phyloP scores from a whole-genome alignment of 2,888 invertebrate species.

The Drosophila kambysellisi region DNA sequence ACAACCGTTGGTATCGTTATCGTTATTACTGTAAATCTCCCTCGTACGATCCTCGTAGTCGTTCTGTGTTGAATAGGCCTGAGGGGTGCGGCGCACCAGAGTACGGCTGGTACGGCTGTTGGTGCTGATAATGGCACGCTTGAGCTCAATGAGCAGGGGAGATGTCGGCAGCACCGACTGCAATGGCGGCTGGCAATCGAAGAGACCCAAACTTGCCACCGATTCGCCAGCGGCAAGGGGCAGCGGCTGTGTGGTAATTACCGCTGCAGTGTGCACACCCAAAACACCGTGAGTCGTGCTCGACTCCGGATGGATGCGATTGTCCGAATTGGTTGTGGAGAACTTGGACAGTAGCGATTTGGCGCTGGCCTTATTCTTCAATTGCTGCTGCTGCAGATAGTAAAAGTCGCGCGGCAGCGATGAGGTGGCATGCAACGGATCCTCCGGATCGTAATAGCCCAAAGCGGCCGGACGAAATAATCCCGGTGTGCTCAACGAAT shows the following conservation, averaged over 20 bases:
- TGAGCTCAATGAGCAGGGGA: slow-evolving; percentile 77
- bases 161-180: slow-evolving; percentile 61
- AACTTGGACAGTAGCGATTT: slow-evolving; percentile 83
- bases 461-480: slow-evolving; percentile 64
- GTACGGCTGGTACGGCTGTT: slow-evolving; percentile 10
- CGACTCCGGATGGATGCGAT: slow-evolving; percentile 83
- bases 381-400: slow-evolving; percentile 83
- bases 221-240: slow-evolving; percentile 49
- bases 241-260: slow-evolving; percentile 80
- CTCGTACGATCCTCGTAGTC: slow-evolving; percentile 25
- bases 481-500: slow-evolving; percentile 71
- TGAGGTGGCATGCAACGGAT: slow-evolving; percentile 75
- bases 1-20: slow-evolving; percentile 36
- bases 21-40: slow-evolving; percentile 30
- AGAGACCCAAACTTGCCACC: slow-evolving; percentile 61
- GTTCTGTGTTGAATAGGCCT: background rate
- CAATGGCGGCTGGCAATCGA: slow-evolving; percentile 75
- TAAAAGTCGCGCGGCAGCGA: slow-evolving; percentile 84
- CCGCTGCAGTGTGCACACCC: slow-evolving; percentile 63
- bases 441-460: slow-evolving; percentile 74
- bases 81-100: slow-evolving; percentile 19
- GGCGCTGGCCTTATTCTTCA: slow-evolving; percentile 82
- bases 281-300: slow-evolving; percentile 53
- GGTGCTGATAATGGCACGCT: slow-evolving; percentile 79
- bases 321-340: slow-evolving; percentile 80